These are phyloP conservation scores for Corynorhinus townsendii DNA, from an alignment of 2,113 vertebrate species.

Conservation along the genomic window DNA sequence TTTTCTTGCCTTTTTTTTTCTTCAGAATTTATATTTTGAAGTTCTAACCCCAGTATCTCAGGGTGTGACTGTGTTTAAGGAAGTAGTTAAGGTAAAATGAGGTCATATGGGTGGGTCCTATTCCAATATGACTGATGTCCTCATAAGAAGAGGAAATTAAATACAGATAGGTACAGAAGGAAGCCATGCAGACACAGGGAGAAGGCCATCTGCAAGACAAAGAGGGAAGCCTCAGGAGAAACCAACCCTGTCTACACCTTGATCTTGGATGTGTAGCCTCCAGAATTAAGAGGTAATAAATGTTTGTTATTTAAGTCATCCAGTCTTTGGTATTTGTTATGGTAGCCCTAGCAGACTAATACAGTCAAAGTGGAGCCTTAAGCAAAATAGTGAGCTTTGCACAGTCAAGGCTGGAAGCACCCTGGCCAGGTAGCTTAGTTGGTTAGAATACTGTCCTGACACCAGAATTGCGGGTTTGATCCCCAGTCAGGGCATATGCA, in stretches of 20 bases:
- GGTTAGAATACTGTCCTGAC: background rate
- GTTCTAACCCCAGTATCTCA: background rate
- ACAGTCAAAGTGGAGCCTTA: background rate
- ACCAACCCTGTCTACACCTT: background rate
- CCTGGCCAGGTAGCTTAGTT: background rate
- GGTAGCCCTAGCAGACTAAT: background rate
- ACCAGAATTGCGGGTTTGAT: background rate
- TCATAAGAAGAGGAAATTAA: background rate
- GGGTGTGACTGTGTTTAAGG: background rate
- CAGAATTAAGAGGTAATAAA: background rate
- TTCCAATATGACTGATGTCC: background rate
- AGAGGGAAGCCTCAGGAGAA: background rate
- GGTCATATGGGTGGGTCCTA: background rate
- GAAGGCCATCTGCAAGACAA: background rate
- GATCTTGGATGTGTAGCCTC: background rate
- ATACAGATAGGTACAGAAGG: background rate
- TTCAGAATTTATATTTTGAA: background rate
- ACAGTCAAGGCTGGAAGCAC: background rate
- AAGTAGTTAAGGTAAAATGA: background rate
- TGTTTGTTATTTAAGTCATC: background rate
- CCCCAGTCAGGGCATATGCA: background rate
- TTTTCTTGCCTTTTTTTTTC: background rate
- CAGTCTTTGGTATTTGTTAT: background rate
- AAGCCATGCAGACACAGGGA: background rate
- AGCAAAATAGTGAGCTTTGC: background rate